Evolutionary conservation across 1,140 invertebrate species (phyloP), one percentile per base, ranked within the genome.

Genomic region (Sycobia sp.): DNA sequence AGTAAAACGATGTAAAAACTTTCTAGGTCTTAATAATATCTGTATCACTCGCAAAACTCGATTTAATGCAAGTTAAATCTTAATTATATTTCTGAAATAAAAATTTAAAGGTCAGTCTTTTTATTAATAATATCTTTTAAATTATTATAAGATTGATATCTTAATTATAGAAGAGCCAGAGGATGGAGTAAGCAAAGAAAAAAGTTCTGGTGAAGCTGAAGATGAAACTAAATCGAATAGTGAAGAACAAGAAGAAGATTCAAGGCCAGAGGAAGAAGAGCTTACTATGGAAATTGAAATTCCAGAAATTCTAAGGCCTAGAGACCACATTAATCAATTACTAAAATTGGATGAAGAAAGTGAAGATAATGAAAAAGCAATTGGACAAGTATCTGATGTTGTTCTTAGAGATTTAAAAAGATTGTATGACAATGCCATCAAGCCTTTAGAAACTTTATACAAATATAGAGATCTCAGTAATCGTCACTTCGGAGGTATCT

Each of bases 401-500:
- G 89, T 93, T 20, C 85, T 96, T 5, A 88, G 90, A 64, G 93
- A 96, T 63, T 82, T 97, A 51, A 96, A 96, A 75, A 89, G 86
- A 72, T 84, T 96, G 18, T 95, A 97, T 69, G 92, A 95, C 74
- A 88, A 85, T 55, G 91, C 92, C 0, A 93, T 97, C 11, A 93
- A 94, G 78, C 95, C 94, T 9, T 82, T 97, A 70, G 95, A 97
- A 84, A 87, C 85, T 10, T 77, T 94, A 16, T 97, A 95, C 78
- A 96, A 95, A 77, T 97, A 96, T 73, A 86, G 92, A 72, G 93
- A 96, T 75, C 85, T 97, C 39, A 96, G 93, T 72, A 95, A 95
- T 72, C 86, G 94, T 66, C 92, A 95, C 81, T 94, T 94, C 74
- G 91, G 92, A 80, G 87, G 87, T 88, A 49, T 11, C 5, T 7